Evolutionary conservation across 2,797 vertebrate species (phyloP).

Genomic region (Gymnodraco acuticeps): DNA sequence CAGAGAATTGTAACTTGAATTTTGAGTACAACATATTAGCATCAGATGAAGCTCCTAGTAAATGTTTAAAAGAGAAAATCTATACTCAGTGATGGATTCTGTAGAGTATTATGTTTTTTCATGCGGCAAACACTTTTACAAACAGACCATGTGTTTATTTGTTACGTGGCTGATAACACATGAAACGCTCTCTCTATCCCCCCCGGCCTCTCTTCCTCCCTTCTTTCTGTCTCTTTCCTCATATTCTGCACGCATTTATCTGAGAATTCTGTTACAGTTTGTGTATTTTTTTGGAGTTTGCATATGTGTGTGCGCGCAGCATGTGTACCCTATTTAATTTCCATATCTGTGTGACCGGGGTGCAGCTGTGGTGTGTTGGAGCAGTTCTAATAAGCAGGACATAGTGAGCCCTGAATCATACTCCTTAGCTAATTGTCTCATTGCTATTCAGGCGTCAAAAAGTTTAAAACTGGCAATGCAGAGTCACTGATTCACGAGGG

Average conservation of each 20-base stretch:
- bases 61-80: constrained; percentile 1
- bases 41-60: neutral
- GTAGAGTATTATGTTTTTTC: neutral
- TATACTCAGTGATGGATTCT: constrained; percentile 8
- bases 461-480: constrained; percentile 25
- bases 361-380: constrained; percentile 36
- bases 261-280: constrained; percentile 35
- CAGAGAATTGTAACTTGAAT: neutral
- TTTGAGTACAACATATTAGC: neutral
- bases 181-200: constrained; percentile 29
- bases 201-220: constrained; percentile 14
- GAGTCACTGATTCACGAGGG: constrained; percentile 18
- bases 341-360: constrained; percentile 49
- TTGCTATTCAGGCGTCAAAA: constrained; percentile 46
- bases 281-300: neutral
- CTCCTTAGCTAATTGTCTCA: constrained; percentile 62
- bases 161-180: constrained; percentile 42
- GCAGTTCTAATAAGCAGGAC: constrained; percentile 46
- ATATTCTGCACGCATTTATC: constrained; percentile 23
- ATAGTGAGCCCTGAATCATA: constrained; percentile 55
- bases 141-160: constrained; percentile 34
- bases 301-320: neutral
- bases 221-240: neutral
- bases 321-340: constrained; percentile 22
- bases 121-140: constrained; percentile 18